Evolutionary conservation across 2,113 vertebrate genomes (phyloP).

Genomic region (Carassius carassius): DNA sequence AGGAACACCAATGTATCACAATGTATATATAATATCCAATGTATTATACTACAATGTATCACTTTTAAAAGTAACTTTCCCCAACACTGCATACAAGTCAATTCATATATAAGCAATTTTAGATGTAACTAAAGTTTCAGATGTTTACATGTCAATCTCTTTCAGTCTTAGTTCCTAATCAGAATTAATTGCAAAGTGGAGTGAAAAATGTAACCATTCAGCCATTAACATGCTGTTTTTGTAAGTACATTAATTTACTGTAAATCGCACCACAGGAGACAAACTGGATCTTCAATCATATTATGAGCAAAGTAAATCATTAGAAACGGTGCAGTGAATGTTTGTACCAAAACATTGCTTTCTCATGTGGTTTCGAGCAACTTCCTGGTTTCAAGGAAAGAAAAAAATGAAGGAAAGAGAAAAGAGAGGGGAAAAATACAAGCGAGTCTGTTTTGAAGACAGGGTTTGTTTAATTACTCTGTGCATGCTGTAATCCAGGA

Average conservation of each 20-base stretch:
- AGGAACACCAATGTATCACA: too few relatives aligned
- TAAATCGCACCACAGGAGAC: neutral
- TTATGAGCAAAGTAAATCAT: neutral
- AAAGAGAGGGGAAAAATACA: neutral
- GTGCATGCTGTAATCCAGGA: neutral
- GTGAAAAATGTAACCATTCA: neutral
- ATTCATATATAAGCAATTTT: too few relatives aligned
- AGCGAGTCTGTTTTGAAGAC: conserved; percentile 17
- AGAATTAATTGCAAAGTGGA: neutral
- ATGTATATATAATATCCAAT: too few relatives aligned
- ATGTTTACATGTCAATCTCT: neutral
- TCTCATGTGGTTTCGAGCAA: neutral
- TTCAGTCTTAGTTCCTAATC: neutral
- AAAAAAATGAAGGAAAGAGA: neutral
- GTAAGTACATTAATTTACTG: neutral
- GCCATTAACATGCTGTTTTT: neutral
- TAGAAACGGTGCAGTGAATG: neutral
- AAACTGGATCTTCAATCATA: neutral
- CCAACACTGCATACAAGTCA: too few relatives aligned
- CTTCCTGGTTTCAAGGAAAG: neutral
- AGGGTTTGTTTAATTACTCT: conserved; percentile 1
- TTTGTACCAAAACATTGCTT: conserved; percentile 13
- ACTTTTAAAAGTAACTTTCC: too few relatives aligned
- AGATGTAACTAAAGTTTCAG: too few relatives aligned
- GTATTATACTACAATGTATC: too few relatives aligned